Evolutionary conservation across 2,888 invertebrate species (phyloP), one percentile per base, ranked within the genome.

Genomic region (Glyphotaelius pellucidus): DNA sequence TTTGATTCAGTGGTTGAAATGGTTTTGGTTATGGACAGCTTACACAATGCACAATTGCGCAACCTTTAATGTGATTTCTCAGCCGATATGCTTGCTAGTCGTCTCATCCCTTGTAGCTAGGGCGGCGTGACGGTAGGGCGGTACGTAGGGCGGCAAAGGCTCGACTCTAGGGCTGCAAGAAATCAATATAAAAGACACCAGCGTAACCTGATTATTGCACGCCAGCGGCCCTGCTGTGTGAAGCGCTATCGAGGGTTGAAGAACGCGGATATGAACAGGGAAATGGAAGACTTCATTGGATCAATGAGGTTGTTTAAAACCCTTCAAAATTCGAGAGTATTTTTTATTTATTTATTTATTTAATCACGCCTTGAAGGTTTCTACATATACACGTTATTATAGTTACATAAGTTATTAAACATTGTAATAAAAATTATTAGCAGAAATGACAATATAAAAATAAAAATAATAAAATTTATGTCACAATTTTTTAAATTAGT

Each of bases 101-200:
- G 2, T 25, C 11, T 83, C 94, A 93, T 35, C 83, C 35, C 83
- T 83, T 83, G 0, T 9, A 25, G 1, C 67, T 9, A 67, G 67
- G n/a, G 25, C 25, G 67, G 67, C 19, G 7, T 5, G n/a, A n/a
- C n/a, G 9, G 67, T 67, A 9, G 67, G 67, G 35, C n/a, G 89
- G 38, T 12, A 89, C 30, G 32, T n/a, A 35, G 35, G 89, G 11
- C 83, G 52, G 38, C 38, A 35, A 30, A 35, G 52, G 80, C 67
- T 35, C 67, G 67, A n/a, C 25, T 67, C 67, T 67, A 67, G 89
- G 67, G 89, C 31, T 80, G 80, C 32, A 25, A 38, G 79, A 47
- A 30, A 83, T 83, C 83, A 25, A 83, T 83, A 83, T 32, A 83
- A 19, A 83, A 83, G 35, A 83, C 83, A 35, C 35, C 35, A n/a